Evolutionary conservation across 1,140 invertebrate species (phyloP).

Genomic region (Vollenhovia emeryi): DNA sequence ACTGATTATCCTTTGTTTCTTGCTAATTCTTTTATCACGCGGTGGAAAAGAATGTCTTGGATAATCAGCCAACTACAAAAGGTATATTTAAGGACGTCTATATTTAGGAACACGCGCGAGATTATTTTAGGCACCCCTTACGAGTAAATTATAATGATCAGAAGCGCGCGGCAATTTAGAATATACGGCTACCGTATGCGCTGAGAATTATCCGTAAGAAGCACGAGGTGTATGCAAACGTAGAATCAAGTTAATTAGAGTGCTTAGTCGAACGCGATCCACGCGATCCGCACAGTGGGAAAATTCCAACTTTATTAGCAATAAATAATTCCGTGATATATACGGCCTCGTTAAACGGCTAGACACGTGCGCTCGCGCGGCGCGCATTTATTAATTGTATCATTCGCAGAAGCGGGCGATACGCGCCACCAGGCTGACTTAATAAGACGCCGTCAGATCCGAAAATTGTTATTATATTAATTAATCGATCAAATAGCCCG

Average conservation of each 20-base stretch:
- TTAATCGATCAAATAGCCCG: slow-evolving; percentile 19
- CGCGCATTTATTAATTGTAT: slow-evolving; percentile 20
- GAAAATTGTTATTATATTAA: not conserved
- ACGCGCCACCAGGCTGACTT: not conserved
- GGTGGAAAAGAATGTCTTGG: not conserved
- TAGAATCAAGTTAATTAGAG: slow-evolving; percentile 24
- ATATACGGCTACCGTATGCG: not conserved
- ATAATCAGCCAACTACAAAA: not conserved
- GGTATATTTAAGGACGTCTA: not conserved
- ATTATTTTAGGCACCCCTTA: not conserved
- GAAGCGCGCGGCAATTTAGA: no score
- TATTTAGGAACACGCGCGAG: not conserved
- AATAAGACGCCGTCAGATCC: slow-evolving; percentile 39
- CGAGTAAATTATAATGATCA: not conserved
- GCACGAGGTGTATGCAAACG: slow-evolving; percentile 6
- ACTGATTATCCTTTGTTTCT: not conserved
- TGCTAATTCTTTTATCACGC: not conserved
- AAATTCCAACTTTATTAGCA: slow-evolving; percentile 24
- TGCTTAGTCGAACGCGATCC: slow-evolving; percentile 23
- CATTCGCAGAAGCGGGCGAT: not conserved
- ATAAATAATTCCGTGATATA: slow-evolving; percentile 46
- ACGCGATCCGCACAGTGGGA: slow-evolving; percentile 12
- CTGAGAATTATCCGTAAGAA: not conserved
- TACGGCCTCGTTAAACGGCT: slow-evolving; percentile 7
- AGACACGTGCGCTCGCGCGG: not conserved